Base-by-base conservation (phyloP, 1,140 invertebrate species). In the Cyrtorhinus lividipennis region DNA sequence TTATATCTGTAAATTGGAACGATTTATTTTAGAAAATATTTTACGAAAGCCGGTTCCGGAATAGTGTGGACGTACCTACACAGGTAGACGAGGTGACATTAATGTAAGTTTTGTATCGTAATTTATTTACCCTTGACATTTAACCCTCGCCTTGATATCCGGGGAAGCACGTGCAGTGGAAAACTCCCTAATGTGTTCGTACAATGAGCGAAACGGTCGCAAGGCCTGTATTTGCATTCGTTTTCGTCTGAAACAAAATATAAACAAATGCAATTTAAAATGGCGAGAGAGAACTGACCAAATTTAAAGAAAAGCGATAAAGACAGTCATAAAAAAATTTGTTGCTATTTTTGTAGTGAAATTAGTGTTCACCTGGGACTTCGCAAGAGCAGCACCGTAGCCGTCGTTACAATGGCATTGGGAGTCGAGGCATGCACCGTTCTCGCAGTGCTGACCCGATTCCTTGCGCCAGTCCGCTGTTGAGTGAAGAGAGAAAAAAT, bases 401-500 rank as follows among this genome's bases (percentile, higher is more conserved):
- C 92, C 92, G 75, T 95, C 92, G 74, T 95, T 94, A 76, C 92
- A 95, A 77, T 95, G 89, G 78, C 92, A 95, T 71, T 92, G 88
- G 69, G 86, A 85, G 73, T 93, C 89, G 67, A 95, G 80, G 78
- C 92, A 95, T 69, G 87, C 91, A 72, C 92, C 92, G 75, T 95
- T 92, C 73, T 86, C 83, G 79, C 92, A 95, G 73, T 78, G 80
- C 70, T 83, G 81, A 74, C 88, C 85, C 73, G 87, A 83, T 75
- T 90, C 86, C 77, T 87, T 86, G 74, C 84, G 87, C 81, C 92
- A 95, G 77, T 92, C 86, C 77, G 88, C 91, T 94, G 77, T 46
- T 82, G 80, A 69, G 71, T 67, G 69, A 66, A 69, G 67, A 65
- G 20, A 53, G 5, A 53, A n/a, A n/a, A n/a, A n/a, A n/a, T n/a